Evolutionary conservation across 2,113 vertebrate genomes (phyloP), one percentile per base, ranked within the genome.

Genomic region (Malaclemys terrapin): DNA sequence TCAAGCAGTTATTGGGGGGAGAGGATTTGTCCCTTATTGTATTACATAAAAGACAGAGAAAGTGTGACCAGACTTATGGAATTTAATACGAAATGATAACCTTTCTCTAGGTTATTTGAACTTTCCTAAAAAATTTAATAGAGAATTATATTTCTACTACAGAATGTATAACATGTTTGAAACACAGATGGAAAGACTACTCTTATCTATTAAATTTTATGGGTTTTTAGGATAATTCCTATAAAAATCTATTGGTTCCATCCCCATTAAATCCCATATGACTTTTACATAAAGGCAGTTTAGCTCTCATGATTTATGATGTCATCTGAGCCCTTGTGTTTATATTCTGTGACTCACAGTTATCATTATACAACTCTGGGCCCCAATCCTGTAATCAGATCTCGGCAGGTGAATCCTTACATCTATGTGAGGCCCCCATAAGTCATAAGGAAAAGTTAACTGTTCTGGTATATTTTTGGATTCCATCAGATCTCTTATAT

Each of bases 391-490:
- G 52, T 90, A 93, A 97, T 95, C 89, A 91, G 94, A 62, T 86
- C 81, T 95, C 24, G 85, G 89, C 95, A 96, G 95, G 25, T 75
- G 59, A 90, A 84, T 91, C 94, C 90, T 97, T 95, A 92, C 94
- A 94, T 87, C 79, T 85, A 4, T 85, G 85, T 94, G 94, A 90
- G 95, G 84, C 87, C 84, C 10, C 91, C 91, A 95, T 96, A 94
- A 93, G 92, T 52, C 90, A 29, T 54, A 80, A 89, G 93, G 65
- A 52, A 93, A 91, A 88, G 83, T 79, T 54, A 95, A 8, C n/a
- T 86, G 20, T 50, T 87, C 91, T 97, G 95, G 91, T 92, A 96
- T 45, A 72, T 24, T 85, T 69, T 76, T 2, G 1, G 38, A 56
- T 87, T 91, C 91, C 0, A 7, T 85, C 49, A 8, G 17, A 87